Conservation (phyloP, 2,797 vertebrate genomes). For the Fratercula arctica region DNA sequence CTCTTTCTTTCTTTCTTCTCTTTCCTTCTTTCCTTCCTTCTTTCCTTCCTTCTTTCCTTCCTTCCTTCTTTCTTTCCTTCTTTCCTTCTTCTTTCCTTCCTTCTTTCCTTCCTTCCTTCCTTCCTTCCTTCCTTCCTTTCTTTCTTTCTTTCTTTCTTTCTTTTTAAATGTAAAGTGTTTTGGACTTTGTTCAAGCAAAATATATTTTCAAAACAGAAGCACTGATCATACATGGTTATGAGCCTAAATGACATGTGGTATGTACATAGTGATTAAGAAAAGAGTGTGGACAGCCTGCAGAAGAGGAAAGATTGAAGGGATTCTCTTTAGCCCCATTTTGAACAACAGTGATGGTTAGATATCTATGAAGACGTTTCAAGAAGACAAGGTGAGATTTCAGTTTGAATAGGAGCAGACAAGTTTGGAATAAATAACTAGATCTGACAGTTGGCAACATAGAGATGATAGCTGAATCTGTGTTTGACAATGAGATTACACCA, state of each 20-base stretch:
- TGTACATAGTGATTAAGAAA: neutral
- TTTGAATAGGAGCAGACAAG: neutral
- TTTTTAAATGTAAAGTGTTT: neutral
- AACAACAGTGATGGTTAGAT: neutral
- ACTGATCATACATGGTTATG: neutral
- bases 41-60: too few species aligned
- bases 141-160: too few species aligned
- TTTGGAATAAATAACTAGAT: conserved; percentile 9
- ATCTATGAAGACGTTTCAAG: neutral
- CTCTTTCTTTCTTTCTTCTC: too few species aligned
- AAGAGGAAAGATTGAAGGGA: neutral
- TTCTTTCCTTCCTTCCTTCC: too few species aligned
- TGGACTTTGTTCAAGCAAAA: neutral
- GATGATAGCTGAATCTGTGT: neutral
- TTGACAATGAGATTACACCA: neutral
- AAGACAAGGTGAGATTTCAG: conserved; percentile 14
- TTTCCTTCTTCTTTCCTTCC: too few species aligned
- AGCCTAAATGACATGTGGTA: neutral
- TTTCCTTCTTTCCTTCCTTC: too few species aligned
- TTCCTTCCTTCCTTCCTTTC: too few species aligned
- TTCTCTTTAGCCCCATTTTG: neutral
- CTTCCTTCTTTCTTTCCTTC: too few species aligned
- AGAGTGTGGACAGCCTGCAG: neutral
- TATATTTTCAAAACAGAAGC: neutral
- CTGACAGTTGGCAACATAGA: neutral